Evolutionary conservation across 2,797 vertebrate genomes (phyloP), one percentile per base, ranked within the genome.

Genomic region (Sebastes melanostomus): DNA sequence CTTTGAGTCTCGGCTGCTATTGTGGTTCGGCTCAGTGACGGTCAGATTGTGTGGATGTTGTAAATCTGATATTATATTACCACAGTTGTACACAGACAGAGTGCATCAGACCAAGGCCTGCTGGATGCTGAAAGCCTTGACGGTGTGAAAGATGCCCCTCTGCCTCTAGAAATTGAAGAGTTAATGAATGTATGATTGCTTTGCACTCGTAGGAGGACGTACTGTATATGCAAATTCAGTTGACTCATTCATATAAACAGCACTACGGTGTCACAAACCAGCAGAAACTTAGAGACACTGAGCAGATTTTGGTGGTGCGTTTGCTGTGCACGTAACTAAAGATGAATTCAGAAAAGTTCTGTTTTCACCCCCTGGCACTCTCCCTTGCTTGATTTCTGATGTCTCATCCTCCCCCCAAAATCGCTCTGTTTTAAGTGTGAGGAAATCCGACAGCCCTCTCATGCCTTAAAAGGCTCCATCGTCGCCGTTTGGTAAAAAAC

Each of bases 31-130:
- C 56, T 73, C 42, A 22, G 81, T 20, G 4, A 25, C 25, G 70
- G 76, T 82, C 73, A 61, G 25, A 65, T 50, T 67, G 34, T 63
- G 58, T 74, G 58, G 61, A 25, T 75, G 25, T 58, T 4, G 5
- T 80, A 76, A 83, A 86, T 90, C 78, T 83, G 66, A 46, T 46
- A 8, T 46, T 46, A 83, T 77, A 79, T 79, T 50, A 59, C 74
- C n/a, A 7, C 38, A 62, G 24, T 55, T 50, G 66, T 25, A 50
- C 34, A 29, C 59, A 16, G 22, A 59, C 59, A 24, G 66, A 68
- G 32, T 38, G 65, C 14, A 46, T 62, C 55, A 29, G 38, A 54
- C 14, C 32, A 60, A 72, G 14, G 36, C 54, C 63, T 38, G 54
- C 55, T 72, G 52, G 50, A 56, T 77, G 72, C 38, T 34, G 25